Percentiles rank a stretch among this genome's conserved stretches.
phyloP scores from a whole-genome alignment of 23 tunicate species.

The Corella eumyota region DNA sequence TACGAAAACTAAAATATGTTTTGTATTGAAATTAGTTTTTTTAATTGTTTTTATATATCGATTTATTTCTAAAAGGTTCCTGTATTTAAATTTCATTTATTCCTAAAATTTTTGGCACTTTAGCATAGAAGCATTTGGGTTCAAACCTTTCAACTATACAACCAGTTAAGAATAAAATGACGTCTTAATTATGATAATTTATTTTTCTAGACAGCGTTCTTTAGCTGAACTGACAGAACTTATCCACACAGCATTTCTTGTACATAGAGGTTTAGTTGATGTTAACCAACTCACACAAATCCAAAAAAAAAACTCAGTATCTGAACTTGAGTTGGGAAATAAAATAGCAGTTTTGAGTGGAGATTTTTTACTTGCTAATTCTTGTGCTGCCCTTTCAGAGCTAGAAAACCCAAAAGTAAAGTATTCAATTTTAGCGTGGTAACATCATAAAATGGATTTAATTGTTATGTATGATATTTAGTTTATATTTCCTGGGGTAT shows the following conservation, averaged over 20 bases:
- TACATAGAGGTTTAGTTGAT: conserved; percentile 75
- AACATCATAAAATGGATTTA: not conserved
- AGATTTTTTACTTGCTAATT: conserved; percentile 73
- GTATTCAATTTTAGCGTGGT: not conserved
- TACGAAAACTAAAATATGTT: no score
- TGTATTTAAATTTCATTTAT: no score
- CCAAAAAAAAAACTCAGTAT: not conserved
- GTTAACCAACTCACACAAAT: conserved; percentile 4
- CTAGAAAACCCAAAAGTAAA: conserved; percentile 47
- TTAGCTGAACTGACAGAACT: conserved; percentile 84
- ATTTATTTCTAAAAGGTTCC: no score
- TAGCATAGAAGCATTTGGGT: no score
- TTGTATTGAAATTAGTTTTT: no score
- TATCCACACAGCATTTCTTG: conserved; percentile 65
- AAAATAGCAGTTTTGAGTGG: conserved; percentile 88
- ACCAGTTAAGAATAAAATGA: no score
- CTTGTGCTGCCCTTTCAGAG: conserved; percentile 53
- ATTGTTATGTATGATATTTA: not conserved
- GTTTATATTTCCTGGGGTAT: no score
- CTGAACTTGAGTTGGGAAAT: conserved; percentile 64
- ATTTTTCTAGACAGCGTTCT: conserved; percentile 36
- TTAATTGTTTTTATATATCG: no score
- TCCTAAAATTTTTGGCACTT: no score
- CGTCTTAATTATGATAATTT: no score
- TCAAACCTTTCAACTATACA: no score